These are phyloP conservation scores for Galeruca laticollis DNA, from an alignment of 2,888 invertebrate species.

Conservation along the genomic window DNA sequence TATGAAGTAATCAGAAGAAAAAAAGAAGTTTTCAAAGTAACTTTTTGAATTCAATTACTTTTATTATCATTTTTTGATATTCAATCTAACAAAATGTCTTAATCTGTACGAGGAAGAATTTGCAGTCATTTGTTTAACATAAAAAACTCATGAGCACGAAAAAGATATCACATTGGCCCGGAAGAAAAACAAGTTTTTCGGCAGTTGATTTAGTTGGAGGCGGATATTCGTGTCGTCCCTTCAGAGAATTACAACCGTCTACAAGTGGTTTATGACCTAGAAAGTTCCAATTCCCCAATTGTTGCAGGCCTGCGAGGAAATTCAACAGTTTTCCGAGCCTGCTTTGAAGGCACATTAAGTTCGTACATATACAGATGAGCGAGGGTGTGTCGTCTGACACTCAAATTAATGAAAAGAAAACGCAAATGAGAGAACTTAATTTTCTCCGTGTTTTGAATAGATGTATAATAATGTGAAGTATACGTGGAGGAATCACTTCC, in stretches of 20 bases:
- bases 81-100: too few relatives aligned
- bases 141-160: background rate
- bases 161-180: background rate
- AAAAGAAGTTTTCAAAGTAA: too few relatives aligned
- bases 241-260: slow-evolving; percentile 43
- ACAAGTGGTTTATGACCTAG: slow-evolving; percentile 46
- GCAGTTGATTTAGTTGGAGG: slow-evolving; percentile 43
- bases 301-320: slow-evolving; percentile 25
- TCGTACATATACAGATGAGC: background rate
- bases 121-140: background rate
- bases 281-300: slow-evolving; percentile 41
- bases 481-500: too few relatives aligned
- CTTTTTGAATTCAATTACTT: too few relatives aligned
- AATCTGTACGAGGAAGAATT: too few relatives aligned
- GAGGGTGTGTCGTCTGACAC: background rate
- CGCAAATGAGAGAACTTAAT: too few relatives aligned
- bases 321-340: slow-evolving; percentile 27
- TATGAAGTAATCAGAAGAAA: too few relatives aligned
- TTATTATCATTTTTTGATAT: too few relatives aligned
- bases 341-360: slow-evolving; percentile 15
- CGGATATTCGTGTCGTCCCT: slow-evolving; percentile 39
- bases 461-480: too few relatives aligned
- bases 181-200: slow-evolving; percentile 22
- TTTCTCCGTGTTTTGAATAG: too few relatives aligned
- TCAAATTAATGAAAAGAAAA: slow-evolving; percentile 7